Base-by-base conservation (phyloP, 1,140 invertebrate genomes). In the Brachionus manjavacas region DNA sequence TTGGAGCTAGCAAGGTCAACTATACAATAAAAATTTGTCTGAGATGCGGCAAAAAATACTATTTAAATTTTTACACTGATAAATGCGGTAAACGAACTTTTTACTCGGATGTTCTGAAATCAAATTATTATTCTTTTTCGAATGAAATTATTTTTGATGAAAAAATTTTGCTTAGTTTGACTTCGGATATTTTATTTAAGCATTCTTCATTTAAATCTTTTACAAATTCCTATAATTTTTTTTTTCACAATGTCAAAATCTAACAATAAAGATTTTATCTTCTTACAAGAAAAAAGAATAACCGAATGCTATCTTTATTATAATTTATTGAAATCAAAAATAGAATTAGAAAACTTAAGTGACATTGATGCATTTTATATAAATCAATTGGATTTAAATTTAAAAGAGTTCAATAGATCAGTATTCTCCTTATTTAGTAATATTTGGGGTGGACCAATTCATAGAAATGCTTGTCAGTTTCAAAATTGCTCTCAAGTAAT, bases 141-240 rank as follows among this genome's bases (percentile, higher is more conserved):
- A 64, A 64, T 25, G 55, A 64, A 25, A 64, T 64, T 64, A 64
- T 64, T 64, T 64, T 64, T 64, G 55, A 64, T 25, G 55, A 64
- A 64, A 64, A 64, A 64, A 16, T 64, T 64, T 64, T 64, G 55
- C 55, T 16, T 20, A 64, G 23, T 64, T 64, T 64, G 23, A 64
- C 55, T 20, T 64, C 55, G 55, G 55, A 64, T 64, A 64, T 64
- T 64, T 25, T 64, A 20, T 64, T 64, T 64, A 64, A 64, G 23
- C 55, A 64, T 25, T 20, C n/a, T 64, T 3, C 55, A 20, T 64
- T 64, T 64, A 64, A 64, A 64, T 64, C 55, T 16, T 64, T 20
- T 25, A 64, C 55, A 16, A 64, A 64, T 64, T 64, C 55, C n/a
- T 64, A 64, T 25, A n/a, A 64, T 20, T 64, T 64, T 20, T 25